A percentile compares a stretch with the other conserved stretches of the same genome.
Evolutionary conservation across 1,140 invertebrate genomes (phyloP).

Genomic region (Helicoverpa armigera): DNA sequence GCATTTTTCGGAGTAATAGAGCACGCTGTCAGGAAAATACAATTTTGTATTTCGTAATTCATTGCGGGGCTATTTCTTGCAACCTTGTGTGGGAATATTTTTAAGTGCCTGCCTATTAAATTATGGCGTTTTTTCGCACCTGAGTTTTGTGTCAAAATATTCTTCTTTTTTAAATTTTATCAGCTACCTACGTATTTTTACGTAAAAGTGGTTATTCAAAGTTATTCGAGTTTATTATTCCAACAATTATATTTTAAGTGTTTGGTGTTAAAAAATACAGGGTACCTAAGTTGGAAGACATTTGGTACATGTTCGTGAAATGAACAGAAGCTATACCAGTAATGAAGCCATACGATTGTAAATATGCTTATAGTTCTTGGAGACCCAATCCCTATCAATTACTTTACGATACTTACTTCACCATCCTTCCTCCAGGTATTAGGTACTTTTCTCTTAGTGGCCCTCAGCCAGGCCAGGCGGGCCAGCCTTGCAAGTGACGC

Average conservation of each 20-base stretch:
- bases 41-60: background rate
- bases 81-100: background rate
- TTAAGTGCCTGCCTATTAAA: background rate
- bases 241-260: too few species aligned
- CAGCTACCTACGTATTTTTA: background rate
- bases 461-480: slow-evolving; percentile 90
- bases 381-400: too few species aligned
- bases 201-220: too few species aligned
- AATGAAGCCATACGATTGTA: too few species aligned
- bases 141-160: background rate
- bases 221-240: too few species aligned
- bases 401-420: slow-evolving; percentile 62
- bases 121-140: background rate
- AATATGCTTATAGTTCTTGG: too few species aligned
- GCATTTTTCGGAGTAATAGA: slow-evolving; percentile 11
- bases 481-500: slow-evolving; percentile 92
- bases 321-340: too few species aligned
- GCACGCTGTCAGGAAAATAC: background rate
- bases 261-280: background rate
- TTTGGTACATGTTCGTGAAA: background rate
- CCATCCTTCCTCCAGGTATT: slow-evolving; percentile 79
- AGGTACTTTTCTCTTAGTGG: slow-evolving; percentile 85
- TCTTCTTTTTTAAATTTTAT: background rate
- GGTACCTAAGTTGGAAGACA: background rate
- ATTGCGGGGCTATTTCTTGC: background rate